phyloP scores from a whole-genome alignment of 1,140 invertebrate genomes.

The Anthonomus grandis region DNA sequence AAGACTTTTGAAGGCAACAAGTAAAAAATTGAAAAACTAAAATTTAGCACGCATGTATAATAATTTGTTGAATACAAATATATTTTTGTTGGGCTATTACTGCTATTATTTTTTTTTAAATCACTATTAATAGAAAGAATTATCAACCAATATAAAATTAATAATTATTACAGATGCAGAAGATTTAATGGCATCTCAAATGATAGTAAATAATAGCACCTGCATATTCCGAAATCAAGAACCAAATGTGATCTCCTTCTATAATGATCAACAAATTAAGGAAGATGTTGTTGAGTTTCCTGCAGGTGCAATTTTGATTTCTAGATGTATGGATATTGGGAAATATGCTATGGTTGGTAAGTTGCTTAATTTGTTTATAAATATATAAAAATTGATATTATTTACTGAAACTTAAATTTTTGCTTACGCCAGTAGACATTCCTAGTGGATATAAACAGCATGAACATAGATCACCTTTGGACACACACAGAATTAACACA shows the following conservation, averaged over 20 bases:
- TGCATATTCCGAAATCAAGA: constrained; percentile 74
- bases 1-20: too few relatives aligned
- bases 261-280: constrained; percentile 70
- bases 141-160: background rate
- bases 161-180: constrained; percentile 49
- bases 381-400: too few relatives aligned
- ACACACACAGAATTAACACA: too few relatives aligned
- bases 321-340: constrained; percentile 74
- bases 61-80: too few relatives aligned
- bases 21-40: too few relatives aligned
- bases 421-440: too few relatives aligned
- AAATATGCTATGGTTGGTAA: constrained; percentile 56
- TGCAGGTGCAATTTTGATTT: constrained; percentile 67
- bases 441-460: too few relatives aligned
- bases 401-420: too few relatives aligned
- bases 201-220: constrained; percentile 60
- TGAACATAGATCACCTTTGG: too few relatives aligned
- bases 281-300: constrained; percentile 74
- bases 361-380: background rate
- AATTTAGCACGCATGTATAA: too few relatives aligned
- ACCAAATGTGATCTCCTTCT: constrained; percentile 75
- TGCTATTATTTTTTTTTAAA: too few relatives aligned
- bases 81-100: too few relatives aligned
- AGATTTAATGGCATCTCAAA: constrained; percentile 27
- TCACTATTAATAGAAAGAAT: background rate